phyloP scores from a whole-genome alignment of 2,113 vertebrate genomes.

The Vulpes lagopus region DNA sequence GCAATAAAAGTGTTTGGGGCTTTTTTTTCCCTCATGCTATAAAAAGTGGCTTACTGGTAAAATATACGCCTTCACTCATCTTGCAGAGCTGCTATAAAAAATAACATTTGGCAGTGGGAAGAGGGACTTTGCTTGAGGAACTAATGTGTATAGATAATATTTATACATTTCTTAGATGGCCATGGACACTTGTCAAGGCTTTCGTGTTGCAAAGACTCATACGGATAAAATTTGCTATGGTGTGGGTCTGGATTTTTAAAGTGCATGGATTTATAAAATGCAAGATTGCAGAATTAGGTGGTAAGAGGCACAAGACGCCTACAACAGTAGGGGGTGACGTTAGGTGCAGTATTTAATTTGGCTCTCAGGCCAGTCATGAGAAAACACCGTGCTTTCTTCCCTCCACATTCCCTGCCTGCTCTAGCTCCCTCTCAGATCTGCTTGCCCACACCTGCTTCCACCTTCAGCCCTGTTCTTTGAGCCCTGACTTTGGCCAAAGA shows the following conservation, averaged over 20 bases:
- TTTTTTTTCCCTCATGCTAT: neutral
- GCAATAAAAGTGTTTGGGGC: constrained; percentile 28
- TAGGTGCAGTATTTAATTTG: neutral
- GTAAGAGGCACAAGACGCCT: neutral
- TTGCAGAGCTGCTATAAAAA: constrained; percentile 62
- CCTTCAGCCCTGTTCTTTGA: neutral
- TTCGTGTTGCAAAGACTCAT: neutral
- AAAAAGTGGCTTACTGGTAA: constrained; percentile 72
- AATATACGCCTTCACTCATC: constrained; percentile 20
- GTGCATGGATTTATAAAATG: neutral
- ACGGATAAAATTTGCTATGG: neutral
- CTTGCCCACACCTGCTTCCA: neutral
- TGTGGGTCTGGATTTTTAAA: constrained; percentile 1
- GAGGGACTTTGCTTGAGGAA: constrained; percentile 57
- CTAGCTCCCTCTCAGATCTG: neutral
- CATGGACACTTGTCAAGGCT: constrained; percentile 50
- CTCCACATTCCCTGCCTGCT: neutral
- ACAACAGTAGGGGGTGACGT: neutral
- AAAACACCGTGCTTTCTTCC: neutral
- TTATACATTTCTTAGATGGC: constrained; percentile 68
- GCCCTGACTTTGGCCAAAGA: neutral
- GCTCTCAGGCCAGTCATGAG: rapidly evolving
- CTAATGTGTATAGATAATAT: constrained; percentile 50
- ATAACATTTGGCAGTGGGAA: constrained; percentile 68
- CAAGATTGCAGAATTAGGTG: neutral